A percentile compares a stretch with the other conserved stretches of the same genome.
phyloP scores from a whole-genome alignment of 2,888 invertebrate genomes.

The Netelia inedita region DNA sequence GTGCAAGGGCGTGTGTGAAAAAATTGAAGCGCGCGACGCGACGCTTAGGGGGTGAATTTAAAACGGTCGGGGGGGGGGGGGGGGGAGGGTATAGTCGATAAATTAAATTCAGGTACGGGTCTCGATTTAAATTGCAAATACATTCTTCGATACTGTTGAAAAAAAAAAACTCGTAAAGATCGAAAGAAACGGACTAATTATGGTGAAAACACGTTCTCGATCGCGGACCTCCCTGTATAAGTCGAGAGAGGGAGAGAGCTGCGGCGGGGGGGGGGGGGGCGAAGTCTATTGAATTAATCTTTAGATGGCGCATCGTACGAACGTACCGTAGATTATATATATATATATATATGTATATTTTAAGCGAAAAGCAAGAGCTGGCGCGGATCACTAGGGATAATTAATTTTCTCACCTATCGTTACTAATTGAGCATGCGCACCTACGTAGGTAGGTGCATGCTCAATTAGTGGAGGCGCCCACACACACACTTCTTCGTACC shows the following conservation, averaged over 20 bases:
- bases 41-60: no score
- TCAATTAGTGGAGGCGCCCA: background rate
- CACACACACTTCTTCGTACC: background rate
- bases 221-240: slow-evolving; percentile 21
- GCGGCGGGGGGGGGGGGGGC: background rate
- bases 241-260: background rate
- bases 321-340: slow-evolving; percentile 14
- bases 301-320: slow-evolving; percentile 56
- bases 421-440: slow-evolving; percentile 74
- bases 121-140: no score
- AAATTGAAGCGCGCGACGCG: no score
- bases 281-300: slow-evolving; percentile 75
- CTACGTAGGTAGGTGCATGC: slow-evolving; percentile 60
- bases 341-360: slow-evolving; percentile 10
- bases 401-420: slow-evolving; percentile 78
- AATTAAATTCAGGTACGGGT: no score
- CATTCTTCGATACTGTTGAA: no score
- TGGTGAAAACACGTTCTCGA: background rate
- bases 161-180: no score
- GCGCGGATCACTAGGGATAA: slow-evolving; percentile 69
- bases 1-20: no score
- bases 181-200: background rate
- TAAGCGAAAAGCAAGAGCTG: slow-evolving; percentile 40
- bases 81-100: no score
- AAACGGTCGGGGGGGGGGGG: no score